phyloP scores from a whole-genome alignment of 2,888 invertebrate genomes.

The Serripes groenlandicus region DNA sequence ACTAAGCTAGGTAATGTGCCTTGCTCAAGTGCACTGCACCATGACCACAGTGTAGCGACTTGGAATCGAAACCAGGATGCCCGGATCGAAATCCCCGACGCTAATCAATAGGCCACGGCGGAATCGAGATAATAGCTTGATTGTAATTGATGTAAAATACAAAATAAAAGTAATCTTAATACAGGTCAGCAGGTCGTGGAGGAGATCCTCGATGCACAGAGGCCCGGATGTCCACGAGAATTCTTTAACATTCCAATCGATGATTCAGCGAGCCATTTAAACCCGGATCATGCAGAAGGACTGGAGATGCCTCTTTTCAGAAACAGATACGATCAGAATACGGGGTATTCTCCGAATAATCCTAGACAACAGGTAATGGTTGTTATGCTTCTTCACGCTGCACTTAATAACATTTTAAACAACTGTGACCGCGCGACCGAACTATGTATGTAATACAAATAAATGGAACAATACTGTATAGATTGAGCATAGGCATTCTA shows the following conservation, averaged over 20 bases:
- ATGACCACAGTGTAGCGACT: background rate
- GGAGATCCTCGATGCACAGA: conserved; percentile 89
- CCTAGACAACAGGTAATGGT: conserved; percentile 88
- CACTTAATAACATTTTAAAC: no score
- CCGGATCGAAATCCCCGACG: background rate
- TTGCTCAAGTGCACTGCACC: background rate
- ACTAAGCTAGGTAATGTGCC: background rate
- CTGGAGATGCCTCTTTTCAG: conserved; percentile 88
- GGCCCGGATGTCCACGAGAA: conserved; percentile 89
- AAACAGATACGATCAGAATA: conserved; percentile 88
- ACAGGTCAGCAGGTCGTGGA: conserved; percentile 89
- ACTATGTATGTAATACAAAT: no score
- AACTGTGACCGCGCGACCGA: no score
- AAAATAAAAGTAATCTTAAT: background rate
- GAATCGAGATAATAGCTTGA: background rate
- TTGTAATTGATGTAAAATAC: background rate
- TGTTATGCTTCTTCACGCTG: no score
- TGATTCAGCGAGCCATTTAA: conserved; percentile 86
- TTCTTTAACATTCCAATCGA: conserved; percentile 89
- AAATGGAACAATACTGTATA: no score
- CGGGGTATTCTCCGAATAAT: conserved; percentile 89
- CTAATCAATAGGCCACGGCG: background rate
- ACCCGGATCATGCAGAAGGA: conserved; percentile 75
- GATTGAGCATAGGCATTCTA: no score
- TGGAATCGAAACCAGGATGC: background rate